These are phyloP conservation scores for Drosophila histrio DNA, from an alignment of 2,888 invertebrate genomes.

Conservation along the genomic window DNA sequence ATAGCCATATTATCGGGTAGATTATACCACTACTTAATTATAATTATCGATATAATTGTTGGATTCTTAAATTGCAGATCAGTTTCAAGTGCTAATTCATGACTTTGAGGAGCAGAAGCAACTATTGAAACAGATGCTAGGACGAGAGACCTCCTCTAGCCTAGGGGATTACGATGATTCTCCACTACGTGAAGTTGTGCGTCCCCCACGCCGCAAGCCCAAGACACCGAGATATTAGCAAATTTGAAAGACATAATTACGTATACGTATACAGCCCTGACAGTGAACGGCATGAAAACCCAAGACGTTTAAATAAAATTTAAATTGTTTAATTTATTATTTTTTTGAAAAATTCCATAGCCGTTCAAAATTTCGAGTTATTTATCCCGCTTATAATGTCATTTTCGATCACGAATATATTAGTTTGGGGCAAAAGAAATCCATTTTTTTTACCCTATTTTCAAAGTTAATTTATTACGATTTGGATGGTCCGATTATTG, in stretches of 20 bases:
- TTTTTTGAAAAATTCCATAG: background rate
- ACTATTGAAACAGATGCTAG: constrained; percentile 1
- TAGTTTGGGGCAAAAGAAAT: too few species aligned
- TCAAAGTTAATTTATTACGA: too few species aligned
- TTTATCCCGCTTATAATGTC: background rate
- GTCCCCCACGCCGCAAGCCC: constrained; percentile 11
- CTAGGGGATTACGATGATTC: constrained; percentile 9
- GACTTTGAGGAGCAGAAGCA: constrained; percentile 20
- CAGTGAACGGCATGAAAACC: background rate
- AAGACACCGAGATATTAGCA: constrained; percentile 1
- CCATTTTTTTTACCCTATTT: too few species aligned
- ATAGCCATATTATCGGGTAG: constrained; percentile 14
- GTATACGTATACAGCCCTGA: background rate
- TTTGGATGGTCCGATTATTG: too few species aligned
- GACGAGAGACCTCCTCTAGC: constrained; percentile 10
- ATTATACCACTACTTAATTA: too few species aligned
- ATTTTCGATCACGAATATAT: background rate
- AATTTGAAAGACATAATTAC: background rate
- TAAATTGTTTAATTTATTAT: background rate
- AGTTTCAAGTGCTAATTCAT: constrained; percentile 12
- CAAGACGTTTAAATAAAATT: constrained; percentile 5
- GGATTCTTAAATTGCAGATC: background rate
- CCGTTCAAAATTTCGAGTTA: background rate
- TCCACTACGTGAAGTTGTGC: constrained; percentile 4
- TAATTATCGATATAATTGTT: background rate